Evolutionary conservation across 2,888 invertebrate species (phyloP).

Genomic region (Cephus runcator): DNA sequence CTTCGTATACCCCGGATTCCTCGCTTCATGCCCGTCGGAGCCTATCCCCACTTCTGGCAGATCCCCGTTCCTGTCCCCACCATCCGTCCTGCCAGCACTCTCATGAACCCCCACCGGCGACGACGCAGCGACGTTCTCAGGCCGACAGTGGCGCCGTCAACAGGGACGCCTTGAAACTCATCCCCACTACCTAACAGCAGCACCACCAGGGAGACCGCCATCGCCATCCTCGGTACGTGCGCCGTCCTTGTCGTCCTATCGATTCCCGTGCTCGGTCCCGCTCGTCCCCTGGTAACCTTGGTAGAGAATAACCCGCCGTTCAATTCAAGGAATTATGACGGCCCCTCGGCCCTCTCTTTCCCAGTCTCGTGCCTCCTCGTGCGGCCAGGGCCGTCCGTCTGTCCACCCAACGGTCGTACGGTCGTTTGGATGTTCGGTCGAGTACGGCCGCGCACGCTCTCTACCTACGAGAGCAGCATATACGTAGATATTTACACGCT

Average conservation of each 20-base stretch:
- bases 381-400: conserved; percentile 24
- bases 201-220: background rate
- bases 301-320: conserved; percentile 63
- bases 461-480: background rate
- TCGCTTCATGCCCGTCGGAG: conserved; percentile 25
- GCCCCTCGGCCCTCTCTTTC: conserved; percentile 50
- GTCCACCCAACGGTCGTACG: background rate
- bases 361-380: conserved; percentile 38
- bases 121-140: conserved; percentile 13
- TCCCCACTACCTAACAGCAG: background rate
- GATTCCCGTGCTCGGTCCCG: conserved; percentile 46
- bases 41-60: conserved; percentile 24
- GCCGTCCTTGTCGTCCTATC: conserved; percentile 59
- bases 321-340: conserved; percentile 66
- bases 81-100: conserved; percentile 24
- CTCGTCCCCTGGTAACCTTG: conserved; percentile 57
- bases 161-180: conserved; percentile 42
- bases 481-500: conserved; percentile 36
- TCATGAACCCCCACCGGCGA: conserved; percentile 30
- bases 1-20: conserved; percentile 25
- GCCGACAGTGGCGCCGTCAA: conserved; percentile 43
- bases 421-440: background rate
- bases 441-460: background rate
- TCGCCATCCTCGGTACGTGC: conserved; percentile 21
- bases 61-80: conserved; percentile 30